These are phyloP conservation scores for Cantharis flavilabris DNA, from an alignment of 2,888 invertebrate genomes.

Conservation along the genomic window DNA sequence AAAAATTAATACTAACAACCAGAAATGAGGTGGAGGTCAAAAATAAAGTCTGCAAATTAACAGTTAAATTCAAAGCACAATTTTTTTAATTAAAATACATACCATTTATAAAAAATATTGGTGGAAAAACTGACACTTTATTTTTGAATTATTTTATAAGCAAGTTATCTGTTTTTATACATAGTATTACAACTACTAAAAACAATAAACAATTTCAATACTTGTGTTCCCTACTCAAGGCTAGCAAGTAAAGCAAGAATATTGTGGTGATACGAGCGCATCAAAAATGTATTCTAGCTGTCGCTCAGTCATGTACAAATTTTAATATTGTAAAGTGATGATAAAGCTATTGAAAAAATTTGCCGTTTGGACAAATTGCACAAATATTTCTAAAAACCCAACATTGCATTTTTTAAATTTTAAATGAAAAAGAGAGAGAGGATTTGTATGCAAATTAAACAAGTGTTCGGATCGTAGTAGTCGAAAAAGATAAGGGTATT, in stretches of 20 bases:
- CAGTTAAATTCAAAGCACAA: background rate
- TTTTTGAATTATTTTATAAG: background rate
- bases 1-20: background rate
- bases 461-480: too few species aligned
- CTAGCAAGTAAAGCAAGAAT: conserved; percentile 34
- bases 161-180: conserved; percentile 6
- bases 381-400: background rate
- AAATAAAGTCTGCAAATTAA: background rate
- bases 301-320: background rate
- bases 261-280: background rate
- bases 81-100: background rate
- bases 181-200: conserved; percentile 11
- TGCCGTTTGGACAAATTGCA: background rate
- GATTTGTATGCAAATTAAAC: background rate
- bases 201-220: conserved; percentile 16
- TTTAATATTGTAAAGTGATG: background rate
- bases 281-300: background rate
- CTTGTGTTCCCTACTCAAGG: conserved; percentile 33
- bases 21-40: background rate
- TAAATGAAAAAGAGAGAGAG: background rate
- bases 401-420: background rate
- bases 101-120: background rate
- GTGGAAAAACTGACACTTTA: background rate
- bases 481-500: too few species aligned
- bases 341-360: background rate